Evolutionary conservation across 2,797 vertebrate genomes (phyloP), one percentile per base, ranked within the genome.

Genomic region (Oreochromis mossambicus): DNA sequence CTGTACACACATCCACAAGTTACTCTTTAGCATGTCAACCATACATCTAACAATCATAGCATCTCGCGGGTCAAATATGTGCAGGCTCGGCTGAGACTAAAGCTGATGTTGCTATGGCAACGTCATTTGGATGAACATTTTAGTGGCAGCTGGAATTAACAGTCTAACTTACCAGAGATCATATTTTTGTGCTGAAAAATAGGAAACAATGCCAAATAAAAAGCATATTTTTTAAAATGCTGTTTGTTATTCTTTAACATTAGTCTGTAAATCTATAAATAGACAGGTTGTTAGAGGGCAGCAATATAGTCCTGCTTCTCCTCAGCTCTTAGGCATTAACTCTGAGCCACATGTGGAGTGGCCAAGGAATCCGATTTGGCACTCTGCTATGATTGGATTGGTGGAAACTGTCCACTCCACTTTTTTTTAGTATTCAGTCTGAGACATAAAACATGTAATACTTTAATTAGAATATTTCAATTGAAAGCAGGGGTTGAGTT

Each of bases 101-200:
- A 91, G 81, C 83, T 84, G 89, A 88, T 90, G 92, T 94, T 91
- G 76, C 92, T 85, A 92, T 93, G 89, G 90, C 86, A 93, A 87
- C 86, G 80, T 92, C 77, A 82, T 86, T 88, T 87, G 80, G 78
- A 85, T 58, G 84, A 91, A 48, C 80, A 76, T 82, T 78, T 82
- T 81, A 85, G 84, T 82, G 81, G 85, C 78, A 86, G 82, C 86
- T 77, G 61, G 52, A 76, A 77, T 82, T 81, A 87, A 66, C 66
- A 51, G 82, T 61, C 32, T 26, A 70, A 80, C 73, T 87, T 86
- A 76, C 19, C 9, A 79, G 58, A 56, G 78, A 82, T 78, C 46
- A 13, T 38, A 13, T 17, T 24, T 51, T 54, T 36, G 63, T 78
- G 4, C 77, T 75, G 9, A 26, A 43, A 66, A 61, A 1, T 13